Percentiles rank a stretch among this genome's conserved stretches.
phyloP scores from a whole-genome alignment of 2,113 vertebrate genomes.

The Tringa solitaria region DNA sequence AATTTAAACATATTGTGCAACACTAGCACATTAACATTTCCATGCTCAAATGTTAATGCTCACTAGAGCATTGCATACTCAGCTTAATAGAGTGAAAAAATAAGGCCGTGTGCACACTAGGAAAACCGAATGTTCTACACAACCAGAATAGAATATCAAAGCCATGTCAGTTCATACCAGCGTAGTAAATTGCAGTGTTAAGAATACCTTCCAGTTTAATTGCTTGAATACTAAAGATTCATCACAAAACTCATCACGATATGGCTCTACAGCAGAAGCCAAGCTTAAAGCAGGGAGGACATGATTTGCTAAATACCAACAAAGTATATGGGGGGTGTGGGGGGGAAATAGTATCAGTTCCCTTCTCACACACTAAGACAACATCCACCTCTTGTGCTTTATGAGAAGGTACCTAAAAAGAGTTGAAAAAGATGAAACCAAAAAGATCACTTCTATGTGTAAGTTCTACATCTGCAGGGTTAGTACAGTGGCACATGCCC shows the following conservation, averaged over 20 bases:
- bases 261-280: neutral
- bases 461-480: conserved; percentile 48
- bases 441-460: neutral
- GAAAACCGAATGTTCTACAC: neutral
- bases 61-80: neutral
- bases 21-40: neutral
- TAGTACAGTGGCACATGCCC: conserved; percentile 5
- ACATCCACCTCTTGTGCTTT: neutral
- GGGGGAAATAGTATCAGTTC: neutral
- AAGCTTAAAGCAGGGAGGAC: neutral
- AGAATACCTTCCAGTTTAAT: neutral
- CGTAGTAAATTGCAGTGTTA: neutral
- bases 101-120: neutral
- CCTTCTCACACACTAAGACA: neutral
- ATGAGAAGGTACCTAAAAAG: neutral
- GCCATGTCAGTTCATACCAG: neutral
- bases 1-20: neutral
- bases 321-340: fast-evolving
- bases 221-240: neutral
- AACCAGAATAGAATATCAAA: neutral
- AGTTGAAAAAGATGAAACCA: neutral
- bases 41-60: neutral
- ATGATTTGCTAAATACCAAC: neutral
- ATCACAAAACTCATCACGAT: neutral
- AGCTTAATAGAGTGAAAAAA: neutral